Evolutionary conservation across 1,140 invertebrate genomes (phyloP).

Genomic region (Chlorops oryzae): DNA sequence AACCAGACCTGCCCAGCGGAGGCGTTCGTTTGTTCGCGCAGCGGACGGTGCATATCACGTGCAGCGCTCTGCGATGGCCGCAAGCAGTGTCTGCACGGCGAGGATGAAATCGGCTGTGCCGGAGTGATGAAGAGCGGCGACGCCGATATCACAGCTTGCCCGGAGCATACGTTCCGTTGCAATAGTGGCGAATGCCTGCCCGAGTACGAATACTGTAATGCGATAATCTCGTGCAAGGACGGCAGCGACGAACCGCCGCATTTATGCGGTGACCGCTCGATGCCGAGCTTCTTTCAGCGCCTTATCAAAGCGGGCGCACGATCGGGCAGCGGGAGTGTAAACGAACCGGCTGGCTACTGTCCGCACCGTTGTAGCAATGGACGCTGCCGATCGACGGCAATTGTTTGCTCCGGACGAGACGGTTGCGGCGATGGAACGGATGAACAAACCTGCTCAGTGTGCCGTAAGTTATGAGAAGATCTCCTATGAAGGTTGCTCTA

Average conservation of each 20-base stretch:
- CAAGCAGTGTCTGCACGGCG: constrained; percentile 69
- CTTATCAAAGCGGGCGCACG: constrained; percentile 36
- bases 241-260: constrained; percentile 75
- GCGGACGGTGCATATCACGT: constrained; percentile 66
- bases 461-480: constrained; percentile 62
- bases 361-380: constrained; percentile 79
- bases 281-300: constrained; percentile 41
- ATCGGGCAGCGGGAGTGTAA: constrained; percentile 28
- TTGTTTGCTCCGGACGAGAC: constrained; percentile 78
- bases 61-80: constrained; percentile 71
- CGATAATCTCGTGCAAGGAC: constrained; percentile 75
- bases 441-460: constrained; percentile 74
- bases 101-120: constrained; percentile 72
- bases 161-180: constrained; percentile 74
- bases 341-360: constrained; percentile 50
- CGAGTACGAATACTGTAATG: constrained; percentile 86
- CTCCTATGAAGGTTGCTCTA: not conserved
- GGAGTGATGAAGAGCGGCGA: constrained; percentile 53
- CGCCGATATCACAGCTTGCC: constrained; percentile 62
- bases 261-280: constrained; percentile 56
- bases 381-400: constrained; percentile 76
- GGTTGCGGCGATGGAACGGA: constrained; percentile 86
- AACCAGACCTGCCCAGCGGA: constrained; percentile 46
- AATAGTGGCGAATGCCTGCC: constrained; percentile 77
- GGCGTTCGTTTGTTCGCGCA: constrained; percentile 61